phyloP scores from a whole-genome alignment of 2,888 invertebrate species.

The Archips crataeganus region DNA sequence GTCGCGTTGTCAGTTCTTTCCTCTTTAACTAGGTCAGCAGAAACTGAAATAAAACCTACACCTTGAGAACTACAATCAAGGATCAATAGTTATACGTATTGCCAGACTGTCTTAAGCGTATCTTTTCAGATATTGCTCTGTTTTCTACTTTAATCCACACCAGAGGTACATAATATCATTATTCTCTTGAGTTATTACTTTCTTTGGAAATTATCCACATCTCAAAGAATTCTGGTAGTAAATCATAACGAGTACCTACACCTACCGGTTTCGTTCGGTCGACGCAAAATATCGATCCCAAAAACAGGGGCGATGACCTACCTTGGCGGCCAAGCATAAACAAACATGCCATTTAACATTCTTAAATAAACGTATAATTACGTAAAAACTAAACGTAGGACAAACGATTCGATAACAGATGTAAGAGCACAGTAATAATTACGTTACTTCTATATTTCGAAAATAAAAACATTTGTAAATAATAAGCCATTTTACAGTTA shows the following conservation, averaged over 20 bases:
- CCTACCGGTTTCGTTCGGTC: slow-evolving; percentile 25
- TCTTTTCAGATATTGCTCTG: not conserved
- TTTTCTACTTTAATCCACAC: not conserved
- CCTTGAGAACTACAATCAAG: not conserved
- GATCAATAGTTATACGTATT: not conserved
- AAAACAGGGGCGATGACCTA: slow-evolving; percentile 29
- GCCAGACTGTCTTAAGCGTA: not conserved
- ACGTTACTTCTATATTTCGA: no score
- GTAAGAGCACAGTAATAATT: not conserved
- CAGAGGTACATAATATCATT: not conserved
- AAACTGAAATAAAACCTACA: not conserved
- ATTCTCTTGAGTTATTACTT: not conserved
- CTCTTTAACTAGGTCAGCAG: not conserved
- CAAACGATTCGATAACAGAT: not conserved
- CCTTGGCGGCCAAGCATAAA: slow-evolving; percentile 8
- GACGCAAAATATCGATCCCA: slow-evolving; percentile 36
- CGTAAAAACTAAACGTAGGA: not conserved
- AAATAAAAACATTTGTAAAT: no score
- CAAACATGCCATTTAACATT: slow-evolving; percentile 19
- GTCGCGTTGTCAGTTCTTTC: not conserved
- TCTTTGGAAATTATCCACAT: not conserved
- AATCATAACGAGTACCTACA: slow-evolving; percentile 7
- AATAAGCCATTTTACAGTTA: not conserved
- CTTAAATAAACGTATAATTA: slow-evolving; percentile 20
- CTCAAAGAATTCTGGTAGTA: slow-evolving; percentile 3